Base-by-base conservation (phyloP, 2,888 invertebrate genomes). In the Epirrhoe tristata region DNA sequence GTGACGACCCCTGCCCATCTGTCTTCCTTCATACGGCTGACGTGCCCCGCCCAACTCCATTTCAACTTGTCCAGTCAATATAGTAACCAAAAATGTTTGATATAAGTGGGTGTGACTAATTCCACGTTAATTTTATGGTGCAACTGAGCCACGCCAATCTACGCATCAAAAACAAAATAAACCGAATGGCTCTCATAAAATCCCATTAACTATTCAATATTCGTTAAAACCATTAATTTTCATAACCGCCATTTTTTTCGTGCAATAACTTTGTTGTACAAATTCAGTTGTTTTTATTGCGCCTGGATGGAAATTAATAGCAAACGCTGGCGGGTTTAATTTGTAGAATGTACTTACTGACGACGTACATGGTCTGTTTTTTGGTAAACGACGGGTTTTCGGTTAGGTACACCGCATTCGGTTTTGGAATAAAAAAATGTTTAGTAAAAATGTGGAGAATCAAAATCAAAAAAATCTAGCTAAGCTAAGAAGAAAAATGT, bases 281-380 rank as follows among this genome's bases (percentile, higher is more conserved):
- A 64, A 64, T 60, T 63, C 53, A 52, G 51, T 57, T 65, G 64
- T 48, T 50, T 48, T 55, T 55, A 46, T 51, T 60, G 46, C 61
- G 59, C 63, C 63, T 66, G 56, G 59, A 69, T 66, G 55, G 46
- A 66, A 63, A 69, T 69, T 66, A 66, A 69, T 69, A 66, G 69
- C 69, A 69, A 68, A 66, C 59, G 59, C 58, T 58, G 36, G 46
- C 50, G 52, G 60, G 56, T 46, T 58, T 58, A 65, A 68, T 68
- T 51, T 52, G 39, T 48, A 48, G 6, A 1, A 52, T 8, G 10
- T 50, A 50, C 50, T 8, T 51, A 51, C 24, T 51, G 17, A 51
- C 50, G 17, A 36, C 12, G 58, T 56, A 51, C 56, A 53, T 16
- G 58, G 24, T 14, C 57, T 58, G 58, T 58, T 50, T 51, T 50